Evolutionary conservation across 2,797 vertebrate genomes (phyloP).

Genomic region (Myripristis murdjan): DNA sequence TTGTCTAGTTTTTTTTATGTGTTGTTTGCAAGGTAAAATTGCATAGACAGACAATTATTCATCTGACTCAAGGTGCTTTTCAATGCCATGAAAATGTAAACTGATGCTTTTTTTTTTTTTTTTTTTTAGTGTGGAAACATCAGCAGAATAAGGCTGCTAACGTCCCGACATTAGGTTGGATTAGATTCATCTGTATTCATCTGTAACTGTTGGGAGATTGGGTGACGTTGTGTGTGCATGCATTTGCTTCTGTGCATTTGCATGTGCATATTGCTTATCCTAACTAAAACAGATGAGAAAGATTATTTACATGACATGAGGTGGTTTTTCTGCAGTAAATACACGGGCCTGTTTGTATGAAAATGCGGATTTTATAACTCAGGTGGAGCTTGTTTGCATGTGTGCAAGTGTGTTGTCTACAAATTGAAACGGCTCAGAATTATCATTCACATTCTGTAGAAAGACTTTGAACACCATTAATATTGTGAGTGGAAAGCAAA

Average conservation of each 20-base stretch:
- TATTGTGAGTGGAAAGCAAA: neutral
- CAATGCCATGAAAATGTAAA: slow-evolving; percentile 22
- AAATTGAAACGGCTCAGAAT: too few relatives aligned
- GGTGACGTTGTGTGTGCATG: too few relatives aligned
- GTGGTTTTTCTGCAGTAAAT: neutral
- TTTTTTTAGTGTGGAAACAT: slow-evolving; percentile 18
- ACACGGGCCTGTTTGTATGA: slow-evolving; percentile 11
- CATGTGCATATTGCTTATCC: too few relatives aligned
- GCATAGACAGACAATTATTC: slow-evolving; percentile 31
- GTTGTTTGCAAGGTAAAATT: slow-evolving; percentile 19
- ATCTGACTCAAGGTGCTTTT: slow-evolving; percentile 33
- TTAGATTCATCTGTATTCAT: too few relatives aligned
- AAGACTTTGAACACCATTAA: neutral
- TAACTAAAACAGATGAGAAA: too few relatives aligned
- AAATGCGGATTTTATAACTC: slow-evolving; percentile 11
- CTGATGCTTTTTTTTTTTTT: slow-evolving; percentile 35
- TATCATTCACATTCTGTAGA: too few relatives aligned
- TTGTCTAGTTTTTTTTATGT: slow-evolving; percentile 11
- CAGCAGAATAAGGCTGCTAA: slow-evolving; percentile 9
- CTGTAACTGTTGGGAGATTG: too few relatives aligned
- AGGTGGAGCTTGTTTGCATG: neutral
- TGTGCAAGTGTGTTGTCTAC: slow-evolving; percentile 1
- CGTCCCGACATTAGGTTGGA: too few relatives aligned
- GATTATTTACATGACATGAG: too few relatives aligned
- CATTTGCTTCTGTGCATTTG: too few relatives aligned